phyloP scores from a whole-genome alignment of 2,888 invertebrate species.

The Drosophila pegasa region DNA sequence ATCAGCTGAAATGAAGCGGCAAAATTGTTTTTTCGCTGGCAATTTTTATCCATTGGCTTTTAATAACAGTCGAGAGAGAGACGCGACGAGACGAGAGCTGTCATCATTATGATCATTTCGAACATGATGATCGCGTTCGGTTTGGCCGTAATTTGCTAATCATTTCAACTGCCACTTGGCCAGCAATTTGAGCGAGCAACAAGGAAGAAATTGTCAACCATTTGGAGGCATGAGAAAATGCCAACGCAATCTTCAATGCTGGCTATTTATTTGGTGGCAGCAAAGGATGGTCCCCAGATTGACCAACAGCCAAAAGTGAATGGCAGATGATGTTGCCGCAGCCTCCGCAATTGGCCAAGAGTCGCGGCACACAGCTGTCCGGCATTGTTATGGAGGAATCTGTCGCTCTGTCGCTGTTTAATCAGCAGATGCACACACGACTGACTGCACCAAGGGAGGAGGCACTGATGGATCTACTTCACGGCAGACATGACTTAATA shows the following conservation, averaged over 20 bases:
- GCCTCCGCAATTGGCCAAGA: conserved; percentile 26
- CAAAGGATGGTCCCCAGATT: conserved; percentile 60
- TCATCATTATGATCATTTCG: conserved; percentile 10
- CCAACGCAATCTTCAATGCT: conserved; percentile 31
- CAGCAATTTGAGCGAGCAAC: conserved; percentile 51
- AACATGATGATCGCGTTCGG: conserved; percentile 25
- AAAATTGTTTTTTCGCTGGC: conserved; percentile 6
- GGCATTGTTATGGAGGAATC: conserved; percentile 43
- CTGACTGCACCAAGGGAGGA: conserved; percentile 7
- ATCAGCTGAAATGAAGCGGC: conserved; percentile 8
- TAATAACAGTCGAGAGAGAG: conserved; percentile 2
- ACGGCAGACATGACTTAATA: conserved; percentile 45
- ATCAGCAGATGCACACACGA: conserved; percentile 36
- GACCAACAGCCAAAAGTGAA: conserved; percentile 66
- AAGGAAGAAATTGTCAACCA: conserved; percentile 75
- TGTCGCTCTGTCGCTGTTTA: conserved; percentile 38
- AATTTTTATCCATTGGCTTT: conserved; percentile 27
- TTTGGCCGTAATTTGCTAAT: conserved; percentile 63
- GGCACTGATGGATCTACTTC: conserved; percentile 27
- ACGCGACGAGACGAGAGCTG: no score
- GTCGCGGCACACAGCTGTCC: conserved; percentile 42
- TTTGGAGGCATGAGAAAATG: conserved; percentile 58
- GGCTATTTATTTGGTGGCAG: conserved; percentile 39
- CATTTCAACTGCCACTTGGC: conserved; percentile 50
- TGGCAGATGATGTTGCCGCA: conserved; percentile 61